Conservation (phyloP, 2,113 vertebrate genomes). For the Cisticola juncidis region DNA sequence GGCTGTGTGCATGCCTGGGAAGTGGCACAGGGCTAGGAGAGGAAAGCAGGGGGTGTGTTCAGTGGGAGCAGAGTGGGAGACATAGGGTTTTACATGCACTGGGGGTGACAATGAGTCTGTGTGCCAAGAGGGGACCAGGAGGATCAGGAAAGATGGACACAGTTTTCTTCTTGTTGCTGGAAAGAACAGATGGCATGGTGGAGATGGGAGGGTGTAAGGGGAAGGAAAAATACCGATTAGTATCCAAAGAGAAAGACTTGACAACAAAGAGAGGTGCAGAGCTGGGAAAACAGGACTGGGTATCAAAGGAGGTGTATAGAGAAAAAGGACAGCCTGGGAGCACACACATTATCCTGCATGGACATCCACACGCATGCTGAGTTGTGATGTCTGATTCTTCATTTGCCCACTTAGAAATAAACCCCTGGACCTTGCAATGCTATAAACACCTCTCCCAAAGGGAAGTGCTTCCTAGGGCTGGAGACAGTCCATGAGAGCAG, state of each 20-base stretch:
- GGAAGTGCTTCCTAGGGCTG: neutral
- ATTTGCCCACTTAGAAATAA: neutral
- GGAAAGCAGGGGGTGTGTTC: neutral
- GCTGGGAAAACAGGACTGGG: neutral
- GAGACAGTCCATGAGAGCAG: neutral
- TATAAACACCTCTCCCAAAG: neutral
- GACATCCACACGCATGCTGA: neutral
- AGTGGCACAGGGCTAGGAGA: neutral
- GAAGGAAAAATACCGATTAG: neutral
- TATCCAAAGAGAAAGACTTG: neutral
- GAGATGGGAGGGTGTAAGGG: neutral
- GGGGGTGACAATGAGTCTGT: fast-evolving
- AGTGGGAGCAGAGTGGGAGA: neutral
- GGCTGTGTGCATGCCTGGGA: neutral
- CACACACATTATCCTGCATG: neutral
- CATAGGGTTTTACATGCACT: fast-evolving
- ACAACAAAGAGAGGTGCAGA: neutral
- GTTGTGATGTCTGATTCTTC: neutral
- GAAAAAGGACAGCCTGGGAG: neutral
- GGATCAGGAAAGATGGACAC: neutral
- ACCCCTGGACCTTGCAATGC: neutral
- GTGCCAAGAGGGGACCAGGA: neutral
- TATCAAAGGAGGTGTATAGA: neutral
- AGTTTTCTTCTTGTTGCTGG: neutral
- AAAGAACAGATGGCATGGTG: neutral